A percentile compares a stretch with the other conserved stretches of the same genome.
These are phyloP conservation scores for Myrmophylax atrothorax DNA, from an alignment of 2,113 vertebrate genomes.

Conservation along the genomic window DNA sequence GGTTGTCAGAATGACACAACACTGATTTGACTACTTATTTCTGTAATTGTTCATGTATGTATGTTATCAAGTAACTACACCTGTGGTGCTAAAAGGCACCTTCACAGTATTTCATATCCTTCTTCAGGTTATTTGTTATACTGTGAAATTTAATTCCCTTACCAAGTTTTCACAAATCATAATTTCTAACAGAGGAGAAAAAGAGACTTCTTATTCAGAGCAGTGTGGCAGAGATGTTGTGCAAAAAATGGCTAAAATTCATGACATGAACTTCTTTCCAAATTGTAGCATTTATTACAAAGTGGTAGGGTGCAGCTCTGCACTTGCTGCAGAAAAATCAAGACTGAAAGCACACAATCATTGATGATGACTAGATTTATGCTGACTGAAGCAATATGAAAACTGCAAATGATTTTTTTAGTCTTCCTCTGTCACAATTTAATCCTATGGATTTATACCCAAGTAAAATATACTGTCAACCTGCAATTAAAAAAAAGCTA, in stretches of 20 bases:
- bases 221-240: background rate
- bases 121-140: background rate
- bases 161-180: background rate
- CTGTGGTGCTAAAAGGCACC: background rate
- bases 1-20: background rate
- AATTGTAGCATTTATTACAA: background rate
- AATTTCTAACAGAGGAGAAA: background rate
- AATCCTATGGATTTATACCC: background rate
- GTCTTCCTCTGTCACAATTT: background rate
- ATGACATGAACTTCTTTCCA: background rate
- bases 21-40: background rate
- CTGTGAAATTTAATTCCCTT: background rate
- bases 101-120: background rate
- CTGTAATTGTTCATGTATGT: background rate
- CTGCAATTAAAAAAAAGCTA: background rate
- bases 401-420: background rate
- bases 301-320: background rate
- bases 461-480: background rate
- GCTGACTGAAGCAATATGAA: background rate
- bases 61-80: background rate
- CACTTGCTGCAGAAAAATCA: background rate
- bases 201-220: background rate
- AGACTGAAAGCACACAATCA: background rate
- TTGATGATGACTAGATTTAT: background rate
- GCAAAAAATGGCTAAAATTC: constrained; percentile 18